Conservation (phyloP, 2,888 invertebrate species). For the Ectemnius continuus region DNA sequence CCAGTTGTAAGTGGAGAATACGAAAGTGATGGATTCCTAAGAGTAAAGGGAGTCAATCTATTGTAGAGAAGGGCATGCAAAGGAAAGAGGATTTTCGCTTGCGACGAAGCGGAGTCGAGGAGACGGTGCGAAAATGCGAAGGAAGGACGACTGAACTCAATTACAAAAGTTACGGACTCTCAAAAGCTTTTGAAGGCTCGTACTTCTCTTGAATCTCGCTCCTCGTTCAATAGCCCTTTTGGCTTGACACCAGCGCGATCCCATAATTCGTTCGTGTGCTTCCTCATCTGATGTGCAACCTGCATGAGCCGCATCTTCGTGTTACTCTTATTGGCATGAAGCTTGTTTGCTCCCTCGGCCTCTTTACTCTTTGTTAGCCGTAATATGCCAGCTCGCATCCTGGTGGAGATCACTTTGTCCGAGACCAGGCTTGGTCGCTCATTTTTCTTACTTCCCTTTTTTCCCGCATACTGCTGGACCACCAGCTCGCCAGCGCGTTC, state of each 20-base stretch:
- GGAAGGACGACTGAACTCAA: slow-evolving; percentile 73
- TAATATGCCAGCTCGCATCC: slow-evolving; percentile 5
- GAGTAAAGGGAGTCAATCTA: slow-evolving; percentile 18
- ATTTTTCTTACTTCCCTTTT: slow-evolving; percentile 12
- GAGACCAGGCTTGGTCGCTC: slow-evolving; percentile 3
- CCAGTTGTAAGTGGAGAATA: background rate
- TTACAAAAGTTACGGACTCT: slow-evolving; percentile 74
- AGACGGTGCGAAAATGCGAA: slow-evolving; percentile 52
- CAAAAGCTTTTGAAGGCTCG: slow-evolving; percentile 40
- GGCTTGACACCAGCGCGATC: background rate
- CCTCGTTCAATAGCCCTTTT: slow-evolving; percentile 9
- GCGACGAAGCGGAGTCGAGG: slow-evolving; percentile 39
- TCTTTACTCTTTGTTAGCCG: slow-evolving; percentile 8
- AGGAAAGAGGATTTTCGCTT: slow-evolving; percentile 26
- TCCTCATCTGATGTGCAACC: slow-evolving; percentile 18
- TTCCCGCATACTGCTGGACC: background rate
- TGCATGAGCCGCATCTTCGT: slow-evolving; percentile 22
- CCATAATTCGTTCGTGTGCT: slow-evolving; percentile 10
- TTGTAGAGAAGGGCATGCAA: slow-evolving; percentile 10
- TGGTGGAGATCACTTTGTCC: slow-evolving; percentile 12
- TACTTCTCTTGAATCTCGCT: slow-evolving; percentile 9
- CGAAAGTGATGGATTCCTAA: background rate
- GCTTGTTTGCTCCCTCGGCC: slow-evolving; percentile 32
- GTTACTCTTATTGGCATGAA: slow-evolving; percentile 49
- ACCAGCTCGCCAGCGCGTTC: slow-evolving; percentile 10